Conservation (phyloP, 2,888 invertebrate genomes). For the Ectobius pallidus region DNA sequence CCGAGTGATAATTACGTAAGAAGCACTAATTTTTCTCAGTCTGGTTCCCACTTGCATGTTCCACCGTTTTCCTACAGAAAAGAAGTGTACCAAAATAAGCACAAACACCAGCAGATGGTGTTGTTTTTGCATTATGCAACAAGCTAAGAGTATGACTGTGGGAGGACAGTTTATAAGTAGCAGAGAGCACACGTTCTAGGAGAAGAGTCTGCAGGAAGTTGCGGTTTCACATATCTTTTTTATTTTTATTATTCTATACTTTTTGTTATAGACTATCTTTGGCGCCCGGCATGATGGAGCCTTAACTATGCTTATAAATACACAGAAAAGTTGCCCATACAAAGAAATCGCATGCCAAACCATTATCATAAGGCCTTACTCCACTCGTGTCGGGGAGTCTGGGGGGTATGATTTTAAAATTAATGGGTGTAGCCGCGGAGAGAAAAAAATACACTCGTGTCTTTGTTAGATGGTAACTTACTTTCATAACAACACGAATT, state of each 20-base stretch:
- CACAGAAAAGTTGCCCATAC: slow-evolving; percentile 17
- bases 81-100: no score
- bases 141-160: no score
- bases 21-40: no score
- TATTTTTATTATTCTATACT: slow-evolving; percentile 4
- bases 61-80: no score
- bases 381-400: not conserved
- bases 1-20: no score
- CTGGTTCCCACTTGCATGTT: no score
- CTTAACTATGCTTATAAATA: slow-evolving; percentile 15
- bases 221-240: slow-evolving; percentile 1
- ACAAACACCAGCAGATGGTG: no score
- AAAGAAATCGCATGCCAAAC: slow-evolving; percentile 17
- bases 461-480: not conserved
- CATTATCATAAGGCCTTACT: slow-evolving; percentile 10
- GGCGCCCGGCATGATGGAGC: slow-evolving; percentile 10
- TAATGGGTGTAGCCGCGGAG: slow-evolving; percentile 4
- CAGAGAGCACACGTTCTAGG: no score
- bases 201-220: slow-evolving; percentile 11
- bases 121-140: no score
- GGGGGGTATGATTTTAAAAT: slow-evolving; percentile 11
- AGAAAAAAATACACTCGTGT: not conserved
- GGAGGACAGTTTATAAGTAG: no score
- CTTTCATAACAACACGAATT: not conserved
- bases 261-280: slow-evolving; percentile 8